Conservation (phyloP, 2,113 vertebrate species). For the Burhinus oedicnemus region DNA sequence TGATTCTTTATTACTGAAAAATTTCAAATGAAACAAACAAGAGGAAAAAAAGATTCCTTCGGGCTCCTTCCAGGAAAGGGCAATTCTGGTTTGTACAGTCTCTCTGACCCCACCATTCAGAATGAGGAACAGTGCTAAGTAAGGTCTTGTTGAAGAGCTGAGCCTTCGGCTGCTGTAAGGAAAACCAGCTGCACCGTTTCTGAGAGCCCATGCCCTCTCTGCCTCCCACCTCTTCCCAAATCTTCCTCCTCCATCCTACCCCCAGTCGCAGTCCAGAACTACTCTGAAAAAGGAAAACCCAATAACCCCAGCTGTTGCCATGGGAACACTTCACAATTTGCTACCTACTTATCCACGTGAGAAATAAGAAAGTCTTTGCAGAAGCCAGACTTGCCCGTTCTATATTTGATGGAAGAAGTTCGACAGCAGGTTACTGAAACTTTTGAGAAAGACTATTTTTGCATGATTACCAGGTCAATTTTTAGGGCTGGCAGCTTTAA, state of each 20-base stretch:
- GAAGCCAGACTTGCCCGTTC: neutral
- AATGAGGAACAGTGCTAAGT: neutral
- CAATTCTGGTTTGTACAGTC: neutral
- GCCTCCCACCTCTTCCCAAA: neutral
- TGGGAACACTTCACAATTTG: neutral
- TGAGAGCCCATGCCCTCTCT: neutral
- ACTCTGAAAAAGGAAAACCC: neutral
- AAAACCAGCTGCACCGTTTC: neutral
- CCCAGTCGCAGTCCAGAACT: rapidly evolving
- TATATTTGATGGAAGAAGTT: neutral
- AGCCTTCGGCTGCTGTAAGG: neutral
- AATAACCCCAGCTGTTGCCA: neutral
- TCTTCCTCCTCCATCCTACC: neutral
- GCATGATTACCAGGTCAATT: neutral
- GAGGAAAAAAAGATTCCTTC: neutral
- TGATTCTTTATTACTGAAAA: neutral
- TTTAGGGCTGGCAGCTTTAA: neutral
- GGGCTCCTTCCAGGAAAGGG: neutral
- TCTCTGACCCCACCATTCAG: rapidly evolving
- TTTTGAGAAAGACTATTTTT: neutral
- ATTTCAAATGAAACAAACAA: neutral
- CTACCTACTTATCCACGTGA: rapidly evolving
- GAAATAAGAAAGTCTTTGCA: neutral
- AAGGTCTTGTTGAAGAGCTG: neutral
- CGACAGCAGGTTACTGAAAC: neutral